Conservation (phyloP, 2,113 vertebrate genomes). For the Sander lucioperca region DNA sequence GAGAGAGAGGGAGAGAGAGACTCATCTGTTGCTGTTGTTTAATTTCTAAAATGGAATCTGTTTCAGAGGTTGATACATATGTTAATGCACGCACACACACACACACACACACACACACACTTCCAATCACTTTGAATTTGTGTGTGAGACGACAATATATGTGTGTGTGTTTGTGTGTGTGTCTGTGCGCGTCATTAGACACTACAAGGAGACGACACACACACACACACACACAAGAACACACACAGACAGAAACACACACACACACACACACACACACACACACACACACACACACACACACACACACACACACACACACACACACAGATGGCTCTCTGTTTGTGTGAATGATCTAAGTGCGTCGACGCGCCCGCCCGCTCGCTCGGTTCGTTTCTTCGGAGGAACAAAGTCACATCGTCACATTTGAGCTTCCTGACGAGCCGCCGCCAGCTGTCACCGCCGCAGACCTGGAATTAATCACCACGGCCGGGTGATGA, state of each 20-base stretch:
- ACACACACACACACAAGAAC: slow-evolving; percentile 29
- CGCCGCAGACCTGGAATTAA: slow-evolving; percentile 55
- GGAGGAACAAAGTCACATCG: slow-evolving; percentile 58
- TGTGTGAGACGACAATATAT: background rate
- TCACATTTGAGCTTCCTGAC: slow-evolving; percentile 35
- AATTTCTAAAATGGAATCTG: slow-evolving; percentile 66
- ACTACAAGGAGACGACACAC: background rate
- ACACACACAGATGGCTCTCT: slow-evolving; percentile 55
- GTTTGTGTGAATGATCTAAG: slow-evolving; percentile 22
- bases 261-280: slow-evolving; percentile 44
- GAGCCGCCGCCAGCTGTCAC: slow-evolving; percentile 56
- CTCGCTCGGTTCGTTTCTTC: slow-evolving; percentile 55
- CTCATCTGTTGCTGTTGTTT: slow-evolving; percentile 67
- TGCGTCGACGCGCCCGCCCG: background rate
- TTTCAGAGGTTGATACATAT: slow-evolving; percentile 62
- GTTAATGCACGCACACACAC: slow-evolving; percentile 43
- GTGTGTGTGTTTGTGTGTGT: slow-evolving; percentile 8
- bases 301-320: slow-evolving; percentile 24
- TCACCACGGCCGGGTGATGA: slow-evolving; percentile 27
- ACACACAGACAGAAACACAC: slow-evolving; percentile 42
- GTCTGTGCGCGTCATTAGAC: background rate
- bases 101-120: slow-evolving; percentile 37
- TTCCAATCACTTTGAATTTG: slow-evolving; percentile 24
- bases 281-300: slow-evolving; percentile 37
- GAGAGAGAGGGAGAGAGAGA: slow-evolving; percentile 1